phyloP scores from a whole-genome alignment of 1,140 invertebrate species.

The Drosophila athabasca region DNA sequence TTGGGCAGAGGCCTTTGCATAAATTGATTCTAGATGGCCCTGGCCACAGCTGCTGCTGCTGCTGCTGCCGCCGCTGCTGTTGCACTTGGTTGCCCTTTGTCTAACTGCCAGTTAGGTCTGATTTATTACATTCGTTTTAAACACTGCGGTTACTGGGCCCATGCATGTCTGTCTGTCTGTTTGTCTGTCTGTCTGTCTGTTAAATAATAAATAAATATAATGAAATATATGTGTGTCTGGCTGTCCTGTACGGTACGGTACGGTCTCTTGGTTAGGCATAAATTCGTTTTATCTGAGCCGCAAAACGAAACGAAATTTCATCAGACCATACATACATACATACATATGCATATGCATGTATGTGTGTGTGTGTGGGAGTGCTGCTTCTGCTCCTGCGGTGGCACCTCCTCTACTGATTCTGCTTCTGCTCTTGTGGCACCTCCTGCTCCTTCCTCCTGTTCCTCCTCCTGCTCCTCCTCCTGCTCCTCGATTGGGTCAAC shows the following conservation, averaged over 20 bases:
- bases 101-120: constrained; percentile 47
- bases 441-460: background rate
- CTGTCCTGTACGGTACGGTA: constrained; percentile 1
- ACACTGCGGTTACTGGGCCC: constrained; percentile 49
- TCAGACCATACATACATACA: constrained; percentile 26
- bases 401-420: background rate
- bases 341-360: background rate
- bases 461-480: background rate
- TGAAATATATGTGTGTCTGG: constrained; percentile 61
- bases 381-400: constrained; percentile 8
- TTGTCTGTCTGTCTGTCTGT: constrained; percentile 41
- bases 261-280: constrained; percentile 59
- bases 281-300: constrained; percentile 63
- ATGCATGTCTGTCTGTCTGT: constrained; percentile 1
- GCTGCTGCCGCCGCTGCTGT: constrained; percentile 23
- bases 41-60: constrained; percentile 25
- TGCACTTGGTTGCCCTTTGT: constrained; percentile 34
- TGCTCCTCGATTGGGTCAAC: constrained; percentile 57
- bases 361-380: constrained; percentile 6
- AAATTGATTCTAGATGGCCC: constrained; percentile 58
- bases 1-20: constrained; percentile 55
- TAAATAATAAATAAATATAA: constrained; percentile 76
- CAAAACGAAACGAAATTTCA: constrained; percentile 45
- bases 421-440: background rate
- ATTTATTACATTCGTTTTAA: constrained; percentile 73